Evolutionary conservation across 2,113 vertebrate species (phyloP).

Genomic region (Microcebus tavaratra): DNA sequence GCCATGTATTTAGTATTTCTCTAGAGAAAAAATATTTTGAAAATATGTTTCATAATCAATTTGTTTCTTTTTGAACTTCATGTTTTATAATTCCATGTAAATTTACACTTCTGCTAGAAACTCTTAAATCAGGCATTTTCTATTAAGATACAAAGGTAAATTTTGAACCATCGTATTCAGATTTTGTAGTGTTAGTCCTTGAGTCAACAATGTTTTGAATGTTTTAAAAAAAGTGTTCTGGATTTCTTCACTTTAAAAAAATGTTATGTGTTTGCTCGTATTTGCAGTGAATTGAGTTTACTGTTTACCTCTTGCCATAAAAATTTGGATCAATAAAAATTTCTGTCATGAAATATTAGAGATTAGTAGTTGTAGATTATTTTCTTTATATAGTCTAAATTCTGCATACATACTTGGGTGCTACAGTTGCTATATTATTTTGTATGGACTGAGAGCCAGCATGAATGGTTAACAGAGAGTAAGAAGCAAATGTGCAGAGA

Average conservation of each 20-base stretch:
- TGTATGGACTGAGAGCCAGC: background rate
- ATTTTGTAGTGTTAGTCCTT: background rate
- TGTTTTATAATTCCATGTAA: background rate
- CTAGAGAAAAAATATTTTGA: background rate
- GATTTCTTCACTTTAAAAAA: background rate
- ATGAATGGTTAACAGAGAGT: background rate
- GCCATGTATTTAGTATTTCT: background rate
- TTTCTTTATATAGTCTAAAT: background rate
- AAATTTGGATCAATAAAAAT: background rate
- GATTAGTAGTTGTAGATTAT: background rate
- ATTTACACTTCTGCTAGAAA: background rate
- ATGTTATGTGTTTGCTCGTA: background rate
- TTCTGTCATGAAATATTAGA: background rate
- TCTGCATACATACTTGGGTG: background rate
- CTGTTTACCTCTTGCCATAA: background rate
- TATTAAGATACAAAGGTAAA: background rate
- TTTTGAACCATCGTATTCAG: background rate
- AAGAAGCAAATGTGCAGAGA: background rate
- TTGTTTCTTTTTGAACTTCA: background rate
- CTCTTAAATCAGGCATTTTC: background rate
- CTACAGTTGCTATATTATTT: background rate
- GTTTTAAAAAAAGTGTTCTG: background rate
- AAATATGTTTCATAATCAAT: background rate
- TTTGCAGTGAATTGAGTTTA: background rate
- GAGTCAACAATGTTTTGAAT: background rate